These are phyloP conservation scores for Anas platyrhynchos DNA, from an alignment of 2,113 vertebrate genomes.

Conservation along the genomic window DNA sequence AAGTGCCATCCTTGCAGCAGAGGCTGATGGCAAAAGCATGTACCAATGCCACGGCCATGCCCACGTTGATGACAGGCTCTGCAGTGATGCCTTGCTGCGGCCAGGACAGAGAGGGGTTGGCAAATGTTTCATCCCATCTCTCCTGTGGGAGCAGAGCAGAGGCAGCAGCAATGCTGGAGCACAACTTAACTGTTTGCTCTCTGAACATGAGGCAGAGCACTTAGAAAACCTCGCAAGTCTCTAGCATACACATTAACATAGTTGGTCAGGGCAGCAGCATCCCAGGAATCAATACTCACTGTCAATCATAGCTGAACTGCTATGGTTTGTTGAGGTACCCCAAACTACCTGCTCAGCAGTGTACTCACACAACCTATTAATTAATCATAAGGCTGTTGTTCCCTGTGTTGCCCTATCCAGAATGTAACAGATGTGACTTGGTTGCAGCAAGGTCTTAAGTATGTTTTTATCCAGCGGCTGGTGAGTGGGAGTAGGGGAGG, in stretches of 20 bases:
- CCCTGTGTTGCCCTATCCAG: neutral
- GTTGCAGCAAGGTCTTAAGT: neutral
- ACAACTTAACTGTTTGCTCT: neutral
- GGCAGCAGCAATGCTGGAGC: neutral
- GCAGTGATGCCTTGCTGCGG: neutral
- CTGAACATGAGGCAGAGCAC: neutral
- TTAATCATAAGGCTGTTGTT: neutral
- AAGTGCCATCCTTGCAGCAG: neutral
- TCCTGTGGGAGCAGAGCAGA: neutral
- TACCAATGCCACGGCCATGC: neutral
- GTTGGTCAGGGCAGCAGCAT: neutral
- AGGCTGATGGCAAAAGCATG: neutral
- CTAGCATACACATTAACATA: neutral
- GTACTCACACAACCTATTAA: neutral
- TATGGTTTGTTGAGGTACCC: neutral
- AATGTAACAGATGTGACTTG: neutral
- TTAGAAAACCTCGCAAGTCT: neutral
- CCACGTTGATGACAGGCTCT: neutral
- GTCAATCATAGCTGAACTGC: neutral
- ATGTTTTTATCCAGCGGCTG: neutral
- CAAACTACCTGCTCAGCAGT: rapidly evolving
- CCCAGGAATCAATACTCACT: neutral
- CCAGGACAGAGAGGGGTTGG: neutral
- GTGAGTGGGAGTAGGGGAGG: neutral
- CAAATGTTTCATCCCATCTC: neutral